Conservation (phyloP, 1,140 invertebrate genomes). For the Procambarus clarkii region DNA sequence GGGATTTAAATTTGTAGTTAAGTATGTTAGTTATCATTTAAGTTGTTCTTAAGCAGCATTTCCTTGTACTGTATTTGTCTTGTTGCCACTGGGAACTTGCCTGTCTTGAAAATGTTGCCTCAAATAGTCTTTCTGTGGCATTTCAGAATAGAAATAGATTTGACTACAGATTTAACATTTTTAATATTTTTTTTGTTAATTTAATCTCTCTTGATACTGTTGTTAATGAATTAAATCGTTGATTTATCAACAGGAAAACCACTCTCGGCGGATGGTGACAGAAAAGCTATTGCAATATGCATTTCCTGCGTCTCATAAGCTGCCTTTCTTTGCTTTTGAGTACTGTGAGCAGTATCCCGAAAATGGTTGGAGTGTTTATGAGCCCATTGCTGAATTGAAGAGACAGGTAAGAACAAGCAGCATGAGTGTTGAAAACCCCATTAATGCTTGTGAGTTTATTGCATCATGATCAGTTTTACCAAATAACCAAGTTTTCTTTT, state of each 20-base stretch:
- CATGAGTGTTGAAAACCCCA: not conserved
- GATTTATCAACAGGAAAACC: constrained; percentile 86
- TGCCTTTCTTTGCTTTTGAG: constrained; percentile 91
- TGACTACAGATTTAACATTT: too few relatives aligned
- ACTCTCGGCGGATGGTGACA: constrained; percentile 95
- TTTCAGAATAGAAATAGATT: too few relatives aligned
- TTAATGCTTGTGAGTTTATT: not conserved
- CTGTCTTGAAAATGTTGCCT: too few relatives aligned
- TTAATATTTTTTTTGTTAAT: not conserved
- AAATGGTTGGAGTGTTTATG: constrained; percentile 97
- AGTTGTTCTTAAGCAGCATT: too few relatives aligned
- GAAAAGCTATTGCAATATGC: constrained; percentile 95
- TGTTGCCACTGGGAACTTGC: too few relatives aligned
- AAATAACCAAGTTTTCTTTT: too few relatives aligned
- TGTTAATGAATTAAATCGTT: not conserved
- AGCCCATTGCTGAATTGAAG: constrained; percentile 94
- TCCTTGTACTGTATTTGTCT: too few relatives aligned
- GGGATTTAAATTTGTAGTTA: too few relatives aligned
- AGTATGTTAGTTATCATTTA: too few relatives aligned
- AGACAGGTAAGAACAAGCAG: constrained; percentile 83
- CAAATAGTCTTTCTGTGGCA: too few relatives aligned
- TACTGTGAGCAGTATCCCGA: constrained; percentile 90
- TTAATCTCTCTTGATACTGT: not conserved
- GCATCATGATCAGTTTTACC: too few relatives aligned
- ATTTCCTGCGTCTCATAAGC: constrained; percentile 94